Conservation (phyloP, 2,797 vertebrate species). For the Melanogrammus aeglefinus region DNA sequence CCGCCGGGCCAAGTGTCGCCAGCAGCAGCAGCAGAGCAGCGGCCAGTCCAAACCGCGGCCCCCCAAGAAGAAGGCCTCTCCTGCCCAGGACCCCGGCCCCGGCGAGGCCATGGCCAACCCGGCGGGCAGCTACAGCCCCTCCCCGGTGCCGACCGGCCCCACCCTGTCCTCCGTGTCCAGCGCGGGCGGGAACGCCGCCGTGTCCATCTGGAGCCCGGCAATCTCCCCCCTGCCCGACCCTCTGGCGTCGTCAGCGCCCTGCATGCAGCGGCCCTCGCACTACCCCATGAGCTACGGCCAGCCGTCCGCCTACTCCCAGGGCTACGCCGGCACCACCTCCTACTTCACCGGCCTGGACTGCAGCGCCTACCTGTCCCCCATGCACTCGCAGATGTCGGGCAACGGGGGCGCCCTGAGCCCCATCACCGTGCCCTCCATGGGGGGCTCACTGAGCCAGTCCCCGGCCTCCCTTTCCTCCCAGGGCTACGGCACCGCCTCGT, state of each 20-base stretch:
- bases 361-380: conserved; percentile 86
- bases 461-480: conserved; percentile 83
- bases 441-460: conserved; percentile 82
- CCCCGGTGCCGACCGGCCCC: conserved; percentile 60
- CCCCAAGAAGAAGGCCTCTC: conserved; percentile 83
- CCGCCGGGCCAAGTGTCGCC: conserved; percentile 87
- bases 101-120: conserved; percentile 73
- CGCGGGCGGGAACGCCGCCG: conserved; percentile 70
- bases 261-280: conserved; percentile 79
- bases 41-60: conserved; percentile 83
- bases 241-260: conserved; percentile 74
- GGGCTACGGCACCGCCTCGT: conserved; percentile 78
- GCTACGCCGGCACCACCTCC: conserved; percentile 81
- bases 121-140: conserved; percentile 59
- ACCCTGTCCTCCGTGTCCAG: conserved; percentile 64
- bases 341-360: conserved; percentile 89
- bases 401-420: conserved; percentile 83
- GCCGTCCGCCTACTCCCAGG: conserved; percentile 75
- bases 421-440: conserved; percentile 80
- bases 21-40: conserved; percentile 85
- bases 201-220: conserved; percentile 89
- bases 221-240: conserved; percentile 84
- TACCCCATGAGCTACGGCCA: conserved; percentile 86
- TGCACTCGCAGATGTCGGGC: conserved; percentile 84
- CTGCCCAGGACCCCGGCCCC: conserved; percentile 66